Evolutionary conservation across 64 coral and sea anemone species (phyloP), one percentile per base, ranked within the genome.

Genomic region (Montipora cactus): DNA sequence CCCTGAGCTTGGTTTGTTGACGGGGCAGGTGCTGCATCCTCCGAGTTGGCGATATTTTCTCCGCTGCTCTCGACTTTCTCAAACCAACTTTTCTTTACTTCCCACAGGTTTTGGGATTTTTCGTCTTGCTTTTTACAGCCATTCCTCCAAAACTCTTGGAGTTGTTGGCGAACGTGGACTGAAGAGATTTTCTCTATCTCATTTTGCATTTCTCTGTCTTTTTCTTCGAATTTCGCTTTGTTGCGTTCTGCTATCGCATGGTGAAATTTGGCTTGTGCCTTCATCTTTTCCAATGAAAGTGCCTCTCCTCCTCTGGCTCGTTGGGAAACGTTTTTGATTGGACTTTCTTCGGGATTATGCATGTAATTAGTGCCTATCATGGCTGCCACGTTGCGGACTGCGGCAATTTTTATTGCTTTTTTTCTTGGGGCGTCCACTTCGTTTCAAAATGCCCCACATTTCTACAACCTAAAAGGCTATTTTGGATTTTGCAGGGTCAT

Each of bases 251-350:
- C 76, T 79, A 79, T 47, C 76, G 47, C 77, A 79, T 46, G 8
- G 74, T 44, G 77, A 79, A 79, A 49, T 79, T 79, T 79, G 77
- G 77, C 77, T 50, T 79, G 77, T 79, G 77, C 77, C 77, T 79
- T 79, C 77, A 79, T 79, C 77, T 79, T 79, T 79, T 79, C 77
- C 77, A 79, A 51, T 79, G 77, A 57, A 57, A 57, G 52, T 57
- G 52, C 52, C 52, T 57, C 52, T 57, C 6, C 52, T 57, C 10
- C 52, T 57, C 52, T 57, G 77, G 49, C 77, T 79, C 47, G 77
- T 51, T 52, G 48, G 48, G 47, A 52, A 79, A 79, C 76, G 16
- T 79, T 79, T 79, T 79, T 9, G 44, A 79, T 79, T 79, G 47
- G 76, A 79, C 53, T 79, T 79, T 79, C 76, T 16, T 79, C 76